Conservation (phyloP, 2,888 invertebrate species). For the Dione vanillae region DNA sequence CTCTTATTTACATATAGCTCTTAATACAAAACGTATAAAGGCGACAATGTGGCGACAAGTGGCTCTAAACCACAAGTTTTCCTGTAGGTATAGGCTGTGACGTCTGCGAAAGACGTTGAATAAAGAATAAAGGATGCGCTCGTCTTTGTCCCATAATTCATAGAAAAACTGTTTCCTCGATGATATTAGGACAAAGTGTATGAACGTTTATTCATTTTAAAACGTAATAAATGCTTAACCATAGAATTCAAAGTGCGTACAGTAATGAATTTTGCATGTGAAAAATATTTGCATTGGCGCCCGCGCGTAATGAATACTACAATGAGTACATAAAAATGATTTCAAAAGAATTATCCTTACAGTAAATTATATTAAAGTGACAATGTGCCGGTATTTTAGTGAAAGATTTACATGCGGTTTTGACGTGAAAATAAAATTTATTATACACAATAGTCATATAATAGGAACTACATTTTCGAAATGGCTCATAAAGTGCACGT, state of each 20-base stretch:
- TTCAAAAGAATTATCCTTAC: constrained; percentile 60
- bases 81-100: constrained; percentile 30
- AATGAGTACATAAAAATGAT: constrained; percentile 63
- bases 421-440: constrained; percentile 57
- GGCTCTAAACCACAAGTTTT: constrained; percentile 28
- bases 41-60: constrained; percentile 9
- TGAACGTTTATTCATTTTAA: constrained; percentile 48
- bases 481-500: constrained; percentile 38
- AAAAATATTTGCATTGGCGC: constrained; percentile 59
- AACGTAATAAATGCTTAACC: constrained; percentile 52
- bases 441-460: constrained; percentile 39
- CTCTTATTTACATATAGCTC: constrained; percentile 4
- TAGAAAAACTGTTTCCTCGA: constrained; percentile 37
- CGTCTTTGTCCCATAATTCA: constrained; percentile 46
- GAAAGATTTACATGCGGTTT: constrained; percentile 60
- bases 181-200: constrained; percentile 2
- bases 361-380: constrained; percentile 71
- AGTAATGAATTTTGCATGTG: constrained; percentile 54
- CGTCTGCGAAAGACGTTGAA: constrained; percentile 36
- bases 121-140: constrained; percentile 40
- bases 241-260: constrained; percentile 54
- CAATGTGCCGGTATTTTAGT: constrained; percentile 59
- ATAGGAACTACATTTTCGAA: constrained; percentile 33
- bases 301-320: constrained; percentile 57
- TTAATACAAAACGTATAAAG: constrained; percentile 29